These are phyloP conservation scores for Actinernus sp. DNA, from an alignment of 92 coral and sea anemone genomes.

Conservation along the genomic window DNA sequence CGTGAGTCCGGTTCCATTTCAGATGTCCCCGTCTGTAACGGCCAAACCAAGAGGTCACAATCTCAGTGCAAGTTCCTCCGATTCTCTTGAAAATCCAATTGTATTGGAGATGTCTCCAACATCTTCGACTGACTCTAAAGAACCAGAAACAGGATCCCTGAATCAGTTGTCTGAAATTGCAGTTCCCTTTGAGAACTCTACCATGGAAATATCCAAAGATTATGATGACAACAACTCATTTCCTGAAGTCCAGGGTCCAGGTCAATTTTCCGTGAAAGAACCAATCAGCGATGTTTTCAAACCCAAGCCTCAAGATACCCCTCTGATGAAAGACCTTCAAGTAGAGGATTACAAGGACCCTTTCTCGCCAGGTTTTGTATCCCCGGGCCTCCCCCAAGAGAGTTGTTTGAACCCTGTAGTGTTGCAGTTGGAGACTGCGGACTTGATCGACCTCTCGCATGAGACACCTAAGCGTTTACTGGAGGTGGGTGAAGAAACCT, in stretches of 20 bases:
- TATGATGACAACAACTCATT: neutral
- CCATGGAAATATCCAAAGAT: neutral
- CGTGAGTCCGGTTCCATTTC: neutral
- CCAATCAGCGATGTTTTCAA: slow-evolving; percentile 1
- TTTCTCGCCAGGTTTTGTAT: slow-evolving; percentile 54
- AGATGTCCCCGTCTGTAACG: neutral
- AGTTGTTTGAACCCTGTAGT: slow-evolving; percentile 32
- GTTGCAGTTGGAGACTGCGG: slow-evolving; percentile 6
- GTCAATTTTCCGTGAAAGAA: neutral
- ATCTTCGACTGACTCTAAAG: neutral
- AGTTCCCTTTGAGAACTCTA: neutral
- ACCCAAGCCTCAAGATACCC: slow-evolving; percentile 20
- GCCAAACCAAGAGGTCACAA: neutral
- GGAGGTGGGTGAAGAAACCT: slow-evolving; percentile 1
- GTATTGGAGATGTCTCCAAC: neutral
- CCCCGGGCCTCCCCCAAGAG: slow-evolving; percentile 46
- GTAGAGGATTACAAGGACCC: slow-evolving; percentile 26
- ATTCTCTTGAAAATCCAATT: neutral
- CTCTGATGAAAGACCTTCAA: neutral
- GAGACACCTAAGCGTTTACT: slow-evolving; percentile 8
- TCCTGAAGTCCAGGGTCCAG: neutral
- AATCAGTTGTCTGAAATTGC: neutral
- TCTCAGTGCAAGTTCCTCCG: neutral
- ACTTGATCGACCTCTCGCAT: slow-evolving; percentile 41
- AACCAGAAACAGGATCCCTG: neutral